phyloP scores from a whole-genome alignment of 2,113 vertebrate genomes.

The Eulemur macaco region DNA sequence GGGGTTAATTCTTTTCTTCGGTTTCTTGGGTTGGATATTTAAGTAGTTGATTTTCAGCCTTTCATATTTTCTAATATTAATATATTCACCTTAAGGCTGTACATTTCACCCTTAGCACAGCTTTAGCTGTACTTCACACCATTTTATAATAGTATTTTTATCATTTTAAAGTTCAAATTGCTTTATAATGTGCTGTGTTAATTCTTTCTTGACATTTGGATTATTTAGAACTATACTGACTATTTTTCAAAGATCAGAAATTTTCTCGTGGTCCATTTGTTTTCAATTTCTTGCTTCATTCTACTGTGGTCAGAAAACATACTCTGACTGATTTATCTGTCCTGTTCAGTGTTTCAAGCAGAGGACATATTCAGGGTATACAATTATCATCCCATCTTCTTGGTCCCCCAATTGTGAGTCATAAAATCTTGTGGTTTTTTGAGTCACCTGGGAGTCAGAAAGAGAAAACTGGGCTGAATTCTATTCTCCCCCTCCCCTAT shows the following conservation, averaged over 20 bases:
- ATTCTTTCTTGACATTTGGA: slow-evolving; percentile 10
- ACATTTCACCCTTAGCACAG: background rate
- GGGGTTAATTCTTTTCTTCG: background rate
- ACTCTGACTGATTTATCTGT: background rate
- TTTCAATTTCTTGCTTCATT: slow-evolving; percentile 43
- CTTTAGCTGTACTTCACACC: background rate
- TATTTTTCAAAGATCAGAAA: background rate
- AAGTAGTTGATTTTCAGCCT: background rate
- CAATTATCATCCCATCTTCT: background rate
- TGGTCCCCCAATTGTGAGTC: background rate
- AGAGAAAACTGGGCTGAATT: background rate
- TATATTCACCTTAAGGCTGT: background rate
- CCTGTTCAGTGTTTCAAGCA: background rate
- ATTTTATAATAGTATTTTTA: background rate
- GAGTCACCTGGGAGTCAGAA: background rate
- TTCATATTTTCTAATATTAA: background rate
- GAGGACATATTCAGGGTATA: background rate
- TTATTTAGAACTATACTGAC: background rate
- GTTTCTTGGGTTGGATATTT: background rate
- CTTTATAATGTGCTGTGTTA: background rate
- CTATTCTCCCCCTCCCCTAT: background rate
- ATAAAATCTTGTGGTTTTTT: background rate
- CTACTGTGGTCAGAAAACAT: background rate
- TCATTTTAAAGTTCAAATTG: background rate
- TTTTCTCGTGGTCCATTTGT: background rate